Percentiles rank a stretch among this genome's conserved stretches.
Conservation (phyloP, 2,797 vertebrate genomes). For the Gymnoscopelus braueri region DNA sequence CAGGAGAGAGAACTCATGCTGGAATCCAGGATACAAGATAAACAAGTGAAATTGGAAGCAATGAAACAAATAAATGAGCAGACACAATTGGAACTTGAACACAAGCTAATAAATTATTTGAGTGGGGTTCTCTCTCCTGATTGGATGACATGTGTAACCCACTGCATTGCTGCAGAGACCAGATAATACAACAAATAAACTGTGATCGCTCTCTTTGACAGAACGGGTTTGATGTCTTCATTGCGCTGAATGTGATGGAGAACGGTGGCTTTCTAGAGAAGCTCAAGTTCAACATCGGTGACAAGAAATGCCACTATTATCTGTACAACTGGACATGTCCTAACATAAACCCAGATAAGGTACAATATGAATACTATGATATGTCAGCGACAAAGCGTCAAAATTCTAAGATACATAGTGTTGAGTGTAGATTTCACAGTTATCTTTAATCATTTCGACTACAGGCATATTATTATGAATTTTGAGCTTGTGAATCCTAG, state of each 20-base stretch:
- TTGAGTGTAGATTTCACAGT: background rate
- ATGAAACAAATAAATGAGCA: too few relatives aligned
- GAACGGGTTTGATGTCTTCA: constrained; percentile 86
- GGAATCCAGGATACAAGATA: too few relatives aligned
- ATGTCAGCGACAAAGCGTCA: background rate
- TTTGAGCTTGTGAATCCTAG: too few relatives aligned
- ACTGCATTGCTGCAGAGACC: too few relatives aligned
- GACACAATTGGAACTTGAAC: too few relatives aligned
- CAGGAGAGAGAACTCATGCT: too few relatives aligned
- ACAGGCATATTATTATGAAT: too few relatives aligned
- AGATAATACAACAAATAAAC: too few relatives aligned
- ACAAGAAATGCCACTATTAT: constrained; percentile 90
- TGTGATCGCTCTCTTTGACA: constrained; percentile 22
- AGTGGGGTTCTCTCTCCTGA: too few relatives aligned
- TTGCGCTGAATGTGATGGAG: constrained; percentile 92
- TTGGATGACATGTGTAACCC: too few relatives aligned
- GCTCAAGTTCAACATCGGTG: constrained; percentile 90
- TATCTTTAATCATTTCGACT: background rate
- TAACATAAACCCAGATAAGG: constrained; percentile 90
- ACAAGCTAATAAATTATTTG: too few relatives aligned
- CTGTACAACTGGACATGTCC: constrained; percentile 99
- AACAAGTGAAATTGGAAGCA: too few relatives aligned
- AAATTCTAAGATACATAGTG: background rate
- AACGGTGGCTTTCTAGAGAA: constrained; percentile 92
- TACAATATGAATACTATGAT: constrained; percentile 49